Conservation (phyloP, 2,888 invertebrate genomes). For the Ypsolopha sequella region DNA sequence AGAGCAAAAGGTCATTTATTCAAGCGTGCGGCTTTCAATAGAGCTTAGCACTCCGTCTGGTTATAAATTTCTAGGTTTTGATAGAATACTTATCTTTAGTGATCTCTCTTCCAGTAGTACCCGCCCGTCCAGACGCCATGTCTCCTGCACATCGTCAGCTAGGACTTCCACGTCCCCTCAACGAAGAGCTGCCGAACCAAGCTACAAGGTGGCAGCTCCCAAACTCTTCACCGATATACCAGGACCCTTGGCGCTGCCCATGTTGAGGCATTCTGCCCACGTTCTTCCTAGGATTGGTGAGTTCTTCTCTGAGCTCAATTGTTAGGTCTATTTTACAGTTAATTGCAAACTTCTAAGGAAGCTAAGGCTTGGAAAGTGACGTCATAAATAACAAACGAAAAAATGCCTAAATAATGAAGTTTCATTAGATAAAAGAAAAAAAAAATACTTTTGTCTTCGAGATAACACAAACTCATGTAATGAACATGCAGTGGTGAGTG, state of each 20-base stretch:
- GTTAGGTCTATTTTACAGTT: not conserved
- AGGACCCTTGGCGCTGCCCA: slow-evolving; percentile 52
- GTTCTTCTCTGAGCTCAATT: slow-evolving; percentile 5
- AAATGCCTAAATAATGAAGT: too few relatives aligned
- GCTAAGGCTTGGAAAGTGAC: too few relatives aligned
- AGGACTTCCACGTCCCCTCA: slow-evolving; percentile 53
- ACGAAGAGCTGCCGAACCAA: slow-evolving; percentile 26
- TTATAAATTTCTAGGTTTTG: too few relatives aligned
- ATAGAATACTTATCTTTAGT: too few relatives aligned
- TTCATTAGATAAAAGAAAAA: too few relatives aligned
- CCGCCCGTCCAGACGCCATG: slow-evolving; percentile 34
- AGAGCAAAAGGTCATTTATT: too few relatives aligned
- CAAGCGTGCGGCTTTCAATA: too few relatives aligned
- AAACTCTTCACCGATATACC: slow-evolving; percentile 48
- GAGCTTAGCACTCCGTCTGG: too few relatives aligned
- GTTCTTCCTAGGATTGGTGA: slow-evolving; percentile 57
- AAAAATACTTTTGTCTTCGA: too few relatives aligned
- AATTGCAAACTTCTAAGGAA: not conserved
- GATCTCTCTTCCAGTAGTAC: slow-evolving; percentile 25
- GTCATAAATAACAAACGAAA: too few relatives aligned
- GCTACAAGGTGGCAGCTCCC: not conserved
- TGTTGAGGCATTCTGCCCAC: slow-evolving; percentile 54
- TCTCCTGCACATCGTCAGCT: slow-evolving; percentile 31
- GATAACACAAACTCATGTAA: too few relatives aligned
- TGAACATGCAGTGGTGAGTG: too few relatives aligned